These are phyloP conservation scores for Aspidiotus rigidus DNA, from an alignment of 2,888 invertebrate genomes.

Conservation along the genomic window DNA sequence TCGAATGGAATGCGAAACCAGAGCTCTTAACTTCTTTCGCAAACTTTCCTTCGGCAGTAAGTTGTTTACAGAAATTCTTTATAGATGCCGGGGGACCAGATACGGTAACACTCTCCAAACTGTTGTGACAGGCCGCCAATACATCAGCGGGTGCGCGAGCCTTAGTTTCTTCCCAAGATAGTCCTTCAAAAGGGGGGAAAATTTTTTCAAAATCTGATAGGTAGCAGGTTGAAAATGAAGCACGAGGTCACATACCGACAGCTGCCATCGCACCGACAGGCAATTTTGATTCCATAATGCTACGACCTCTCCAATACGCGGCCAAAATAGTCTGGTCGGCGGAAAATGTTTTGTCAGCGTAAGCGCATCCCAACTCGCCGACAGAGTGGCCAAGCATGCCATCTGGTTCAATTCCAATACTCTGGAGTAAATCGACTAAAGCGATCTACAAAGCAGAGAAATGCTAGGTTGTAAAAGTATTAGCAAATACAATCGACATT, in stretches of 20 bases:
- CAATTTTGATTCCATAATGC: conserved; percentile 66
- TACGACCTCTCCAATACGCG: conserved; percentile 86
- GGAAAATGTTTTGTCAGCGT: conserved; percentile 75
- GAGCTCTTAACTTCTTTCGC: conserved; percentile 78
- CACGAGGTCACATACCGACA: conserved; percentile 51
- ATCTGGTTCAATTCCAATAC: conserved; percentile 71
- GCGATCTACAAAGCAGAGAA: conserved; percentile 66
- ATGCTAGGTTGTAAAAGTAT: not conserved
- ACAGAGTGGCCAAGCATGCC: conserved; percentile 86
- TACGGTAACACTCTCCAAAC: conserved; percentile 84
- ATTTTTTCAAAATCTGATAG: not conserved
- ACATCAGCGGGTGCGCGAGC: conserved; percentile 67
- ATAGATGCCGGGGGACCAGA: conserved; percentile 73
- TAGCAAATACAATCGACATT: not conserved
- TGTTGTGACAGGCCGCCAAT: conserved; percentile 88
- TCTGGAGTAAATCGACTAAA: conserved; percentile 74
- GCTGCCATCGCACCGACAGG: conserved; percentile 82
- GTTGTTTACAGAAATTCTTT: conserved; percentile 56
- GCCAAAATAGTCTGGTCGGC: conserved; percentile 88
- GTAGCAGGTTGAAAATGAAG: not conserved
- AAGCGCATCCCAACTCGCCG: conserved; percentile 57
- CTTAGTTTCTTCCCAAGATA: conserved; percentile 75
- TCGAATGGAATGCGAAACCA: conserved; percentile 79
- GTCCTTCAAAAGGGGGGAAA: conserved; percentile 40
- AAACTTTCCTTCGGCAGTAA: conserved; percentile 67